These are phyloP conservation scores for Rhynchotus rufescens DNA, from an alignment of 2,797 vertebrate genomes.

Conservation along the genomic window DNA sequence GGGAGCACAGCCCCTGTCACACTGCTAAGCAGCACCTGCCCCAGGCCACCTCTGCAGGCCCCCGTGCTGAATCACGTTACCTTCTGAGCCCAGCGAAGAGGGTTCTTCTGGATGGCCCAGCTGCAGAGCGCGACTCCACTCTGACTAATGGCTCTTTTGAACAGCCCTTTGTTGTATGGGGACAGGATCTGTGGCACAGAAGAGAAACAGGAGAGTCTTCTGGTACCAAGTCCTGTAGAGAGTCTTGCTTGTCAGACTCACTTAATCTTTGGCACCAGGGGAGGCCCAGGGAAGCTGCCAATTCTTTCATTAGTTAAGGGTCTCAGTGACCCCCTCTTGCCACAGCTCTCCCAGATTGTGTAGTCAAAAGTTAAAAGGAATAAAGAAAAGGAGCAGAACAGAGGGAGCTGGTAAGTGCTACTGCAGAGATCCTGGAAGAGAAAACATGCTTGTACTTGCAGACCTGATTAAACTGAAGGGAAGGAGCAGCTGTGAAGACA, in stretches of 20 bases:
- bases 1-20: too few relatives aligned
- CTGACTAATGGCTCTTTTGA: conserved; percentile 93
- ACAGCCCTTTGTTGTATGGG: conserved; percentile 90
- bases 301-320: background rate
- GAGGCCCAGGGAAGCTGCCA: background rate
- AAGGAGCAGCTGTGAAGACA: background rate
- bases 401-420: background rate
- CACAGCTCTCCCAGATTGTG: background rate
- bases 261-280: fast-evolving
- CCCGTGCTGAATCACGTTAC: conserved; percentile 58
- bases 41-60: background rate
- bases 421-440: background rate
- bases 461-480: background rate
- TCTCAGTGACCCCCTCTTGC: background rate
- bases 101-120: conserved; percentile 89
- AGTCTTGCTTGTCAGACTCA: fast-evolving
- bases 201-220: background rate
- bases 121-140: conserved; percentile 86
- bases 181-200: conserved; percentile 81
- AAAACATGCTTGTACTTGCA: fast-evolving
- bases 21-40: background rate
- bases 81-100: conserved; percentile 83
- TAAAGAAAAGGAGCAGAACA: background rate
- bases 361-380: background rate
- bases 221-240: background rate